These are phyloP conservation scores for Pogonomyrmex barbatus DNA, from an alignment of 1,140 invertebrate genomes.

Conservation along the genomic window DNA sequence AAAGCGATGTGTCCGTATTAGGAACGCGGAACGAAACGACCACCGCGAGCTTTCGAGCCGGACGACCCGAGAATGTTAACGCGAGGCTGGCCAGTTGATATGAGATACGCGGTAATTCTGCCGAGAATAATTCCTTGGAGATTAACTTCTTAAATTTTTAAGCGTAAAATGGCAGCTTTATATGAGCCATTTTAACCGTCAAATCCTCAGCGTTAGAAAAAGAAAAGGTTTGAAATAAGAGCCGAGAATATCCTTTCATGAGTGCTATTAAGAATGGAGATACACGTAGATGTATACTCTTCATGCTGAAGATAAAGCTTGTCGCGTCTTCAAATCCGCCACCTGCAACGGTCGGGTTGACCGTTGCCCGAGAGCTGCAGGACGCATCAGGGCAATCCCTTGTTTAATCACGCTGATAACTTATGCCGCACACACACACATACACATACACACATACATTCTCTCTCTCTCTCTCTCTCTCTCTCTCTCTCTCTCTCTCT, in stretches of 20 bases:
- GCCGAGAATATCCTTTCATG: neutral
- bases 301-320: neutral
- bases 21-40: slow-evolving; percentile 39
- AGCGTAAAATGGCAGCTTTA: neutral
- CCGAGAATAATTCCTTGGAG: neutral
- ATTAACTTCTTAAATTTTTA: slow-evolving; percentile 12
- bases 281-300: neutral
- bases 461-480: no score
- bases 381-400: slow-evolving; percentile 65
- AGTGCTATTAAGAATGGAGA: neutral
- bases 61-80: slow-evolving; percentile 25
- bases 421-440: slow-evolving; percentile 65
- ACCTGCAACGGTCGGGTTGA: slow-evolving; percentile 38
- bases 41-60: slow-evolving; percentile 22
- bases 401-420: slow-evolving; percentile 76
- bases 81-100: neutral
- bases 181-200: neutral
- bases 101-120: slow-evolving; percentile 2
- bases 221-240: neutral
- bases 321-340: slow-evolving; percentile 8
- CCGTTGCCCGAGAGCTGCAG: slow-evolving; percentile 49
- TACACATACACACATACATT: neutral
- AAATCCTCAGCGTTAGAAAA: neutral
- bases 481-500: no score
- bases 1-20: slow-evolving; percentile 83